Evolutionary conservation across 2,113 vertebrate species (phyloP).

Genomic region (Acanthisitta chloris): DNA sequence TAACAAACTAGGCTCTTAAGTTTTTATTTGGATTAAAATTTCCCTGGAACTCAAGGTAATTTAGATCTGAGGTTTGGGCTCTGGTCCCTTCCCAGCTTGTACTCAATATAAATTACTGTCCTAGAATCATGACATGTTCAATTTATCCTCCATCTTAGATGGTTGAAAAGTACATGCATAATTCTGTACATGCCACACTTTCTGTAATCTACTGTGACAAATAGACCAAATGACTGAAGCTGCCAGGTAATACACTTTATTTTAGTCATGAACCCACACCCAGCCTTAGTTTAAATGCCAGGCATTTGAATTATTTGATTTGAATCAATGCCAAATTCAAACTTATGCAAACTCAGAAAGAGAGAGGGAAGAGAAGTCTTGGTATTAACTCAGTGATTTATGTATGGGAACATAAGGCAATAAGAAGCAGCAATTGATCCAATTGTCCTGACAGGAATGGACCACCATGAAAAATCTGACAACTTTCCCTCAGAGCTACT

Average conservation of each 20-base stretch:
- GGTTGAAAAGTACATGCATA: conserved; percentile 54
- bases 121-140: conserved; percentile 41
- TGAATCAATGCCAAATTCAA: conserved; percentile 60
- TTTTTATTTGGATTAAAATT: conserved; percentile 50
- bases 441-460: background rate
- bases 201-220: conserved; percentile 58
- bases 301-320: conserved; percentile 61
- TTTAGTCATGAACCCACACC: conserved; percentile 49
- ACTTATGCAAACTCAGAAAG: conserved; percentile 21
- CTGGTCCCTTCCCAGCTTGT: conserved; percentile 30
- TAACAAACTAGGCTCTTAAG: conserved; percentile 8
- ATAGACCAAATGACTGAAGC: conserved; percentile 56
- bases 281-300: conserved; percentile 57
- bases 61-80: conserved; percentile 41
- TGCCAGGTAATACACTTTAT: conserved; percentile 57
- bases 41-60: conserved; percentile 31
- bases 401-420: background rate
- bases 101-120: conserved; percentile 62
- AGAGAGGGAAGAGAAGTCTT: background rate
- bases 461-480: background rate
- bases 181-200: conserved; percentile 44
- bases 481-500: background rate
- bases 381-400: conserved; percentile 38
- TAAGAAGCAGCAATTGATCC: background rate
- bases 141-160: conserved; percentile 45